Conservation (phyloP, 2,797 vertebrate species). For the Rhynchonycteris naso region DNA sequence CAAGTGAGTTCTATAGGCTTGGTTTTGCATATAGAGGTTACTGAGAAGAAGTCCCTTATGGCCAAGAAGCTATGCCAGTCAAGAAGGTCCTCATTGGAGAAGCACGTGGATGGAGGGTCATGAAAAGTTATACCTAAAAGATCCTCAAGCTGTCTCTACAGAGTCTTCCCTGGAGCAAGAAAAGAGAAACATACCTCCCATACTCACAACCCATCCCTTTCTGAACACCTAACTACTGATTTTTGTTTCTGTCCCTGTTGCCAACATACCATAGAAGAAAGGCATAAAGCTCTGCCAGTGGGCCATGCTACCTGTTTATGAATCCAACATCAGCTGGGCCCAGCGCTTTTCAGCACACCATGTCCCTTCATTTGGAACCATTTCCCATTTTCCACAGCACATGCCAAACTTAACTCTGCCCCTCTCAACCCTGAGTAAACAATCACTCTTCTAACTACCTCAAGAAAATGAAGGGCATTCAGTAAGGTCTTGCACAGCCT, state of each 20-base stretch:
- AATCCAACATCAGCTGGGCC: background rate
- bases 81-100: background rate
- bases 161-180: background rate
- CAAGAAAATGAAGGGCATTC: conserved; percentile 11
- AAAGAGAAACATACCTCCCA: background rate
- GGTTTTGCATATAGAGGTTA: background rate
- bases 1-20: background rate
- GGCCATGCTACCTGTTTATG: background rate
- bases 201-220: background rate
- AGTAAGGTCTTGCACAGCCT: background rate
- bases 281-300: background rate
- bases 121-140: background rate
- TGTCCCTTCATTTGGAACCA: background rate
- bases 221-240: background rate
- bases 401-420: conserved; percentile 14
- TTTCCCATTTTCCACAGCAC: conserved; percentile 4
- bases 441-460: background rate
- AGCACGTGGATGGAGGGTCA: background rate
- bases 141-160: background rate
- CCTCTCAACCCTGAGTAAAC: conserved; percentile 13
- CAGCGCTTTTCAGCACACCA: background rate
- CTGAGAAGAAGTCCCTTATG: background rate
- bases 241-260: background rate
- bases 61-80: background rate
- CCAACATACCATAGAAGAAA: background rate